Evolutionary conservation across 2,113 vertebrate species (phyloP).

Genomic region (Dissostichus mawsoni): DNA sequence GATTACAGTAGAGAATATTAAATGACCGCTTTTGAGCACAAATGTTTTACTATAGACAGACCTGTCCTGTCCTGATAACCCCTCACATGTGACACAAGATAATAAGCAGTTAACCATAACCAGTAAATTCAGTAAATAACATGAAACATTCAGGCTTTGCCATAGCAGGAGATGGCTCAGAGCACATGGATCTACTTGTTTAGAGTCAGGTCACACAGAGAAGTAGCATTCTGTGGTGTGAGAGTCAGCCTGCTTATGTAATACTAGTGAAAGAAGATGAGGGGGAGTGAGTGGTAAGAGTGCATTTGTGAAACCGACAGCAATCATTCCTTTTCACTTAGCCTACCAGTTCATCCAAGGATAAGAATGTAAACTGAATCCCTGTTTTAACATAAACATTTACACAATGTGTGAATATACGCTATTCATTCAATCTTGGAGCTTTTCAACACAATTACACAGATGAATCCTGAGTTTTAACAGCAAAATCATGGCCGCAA

Average conservation of each 20-base stretch:
- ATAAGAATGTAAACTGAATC: not conserved
- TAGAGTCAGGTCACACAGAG: constrained; percentile 40
- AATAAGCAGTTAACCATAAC: constrained; percentile 21
- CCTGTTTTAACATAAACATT: constrained; percentile 1
- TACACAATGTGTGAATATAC: not conserved
- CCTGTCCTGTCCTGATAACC: not conserved
- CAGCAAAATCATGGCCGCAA: not conserved
- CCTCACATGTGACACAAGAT: not conserved
- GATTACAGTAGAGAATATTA: constrained; percentile 32
- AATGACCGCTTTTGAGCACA: constrained; percentile 1
- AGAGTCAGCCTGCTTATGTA: constrained; percentile 55
- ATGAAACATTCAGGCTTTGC: not conserved
- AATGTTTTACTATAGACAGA: not conserved
- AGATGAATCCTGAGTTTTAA: not conserved
- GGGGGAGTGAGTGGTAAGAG: constrained; percentile 44
- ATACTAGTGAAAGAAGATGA: constrained; percentile 34
- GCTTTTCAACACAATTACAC: not conserved
- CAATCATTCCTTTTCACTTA: constrained; percentile 7
- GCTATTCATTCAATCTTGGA: not conserved
- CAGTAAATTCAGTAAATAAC: not conserved
- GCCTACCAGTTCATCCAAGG: not conserved
- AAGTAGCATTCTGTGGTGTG: constrained; percentile 48
- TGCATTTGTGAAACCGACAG: constrained; percentile 12
- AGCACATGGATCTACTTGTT: constrained; percentile 13
- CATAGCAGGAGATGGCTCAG: not conserved